A percentile compares a stretch with the other conserved stretches of the same genome.
These are phyloP conservation scores for Sebastolobus alascanus DNA, from an alignment of 2,797 vertebrate genomes.

Conservation along the genomic window DNA sequence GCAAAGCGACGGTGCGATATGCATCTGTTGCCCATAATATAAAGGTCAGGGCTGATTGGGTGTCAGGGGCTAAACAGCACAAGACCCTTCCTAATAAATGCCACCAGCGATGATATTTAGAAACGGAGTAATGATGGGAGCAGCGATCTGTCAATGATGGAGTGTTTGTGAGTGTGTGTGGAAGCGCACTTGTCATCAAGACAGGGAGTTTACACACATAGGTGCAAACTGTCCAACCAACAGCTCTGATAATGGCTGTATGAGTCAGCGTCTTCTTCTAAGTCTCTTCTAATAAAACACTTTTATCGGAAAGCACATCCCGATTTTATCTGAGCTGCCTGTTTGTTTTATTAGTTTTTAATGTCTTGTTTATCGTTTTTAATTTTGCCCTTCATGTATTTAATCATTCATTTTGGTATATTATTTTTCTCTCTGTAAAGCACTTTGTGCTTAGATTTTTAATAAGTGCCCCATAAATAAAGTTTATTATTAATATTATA, in stretches of 20 bases:
- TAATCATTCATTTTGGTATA: not conserved
- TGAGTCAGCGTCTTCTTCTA: not conserved
- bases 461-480: not conserved
- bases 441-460: not conserved
- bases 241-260: not conserved
- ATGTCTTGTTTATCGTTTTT: not conserved
- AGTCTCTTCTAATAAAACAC: not conserved
- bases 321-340: not conserved
- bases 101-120: slow-evolving; percentile 42
- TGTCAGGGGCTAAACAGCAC: slow-evolving; percentile 55
- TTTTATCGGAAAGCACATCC: not conserved
- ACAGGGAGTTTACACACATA: not conserved
- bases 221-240: not conserved
- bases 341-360: not conserved
- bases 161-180: slow-evolving; percentile 14
- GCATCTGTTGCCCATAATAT: slow-evolving; percentile 30
- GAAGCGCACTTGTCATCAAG: not conserved
- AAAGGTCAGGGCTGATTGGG: slow-evolving; percentile 68
- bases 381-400: not conserved
- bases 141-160: not conserved
- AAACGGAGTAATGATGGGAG: slow-evolving; percentile 12
- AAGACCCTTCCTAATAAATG: slow-evolving; percentile 50
- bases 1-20: slow-evolving; percentile 10
- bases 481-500: not conserved
- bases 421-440: not conserved